Base-by-base conservation (phyloP, 2,888 invertebrate species). In the Erebia palarica region DNA sequence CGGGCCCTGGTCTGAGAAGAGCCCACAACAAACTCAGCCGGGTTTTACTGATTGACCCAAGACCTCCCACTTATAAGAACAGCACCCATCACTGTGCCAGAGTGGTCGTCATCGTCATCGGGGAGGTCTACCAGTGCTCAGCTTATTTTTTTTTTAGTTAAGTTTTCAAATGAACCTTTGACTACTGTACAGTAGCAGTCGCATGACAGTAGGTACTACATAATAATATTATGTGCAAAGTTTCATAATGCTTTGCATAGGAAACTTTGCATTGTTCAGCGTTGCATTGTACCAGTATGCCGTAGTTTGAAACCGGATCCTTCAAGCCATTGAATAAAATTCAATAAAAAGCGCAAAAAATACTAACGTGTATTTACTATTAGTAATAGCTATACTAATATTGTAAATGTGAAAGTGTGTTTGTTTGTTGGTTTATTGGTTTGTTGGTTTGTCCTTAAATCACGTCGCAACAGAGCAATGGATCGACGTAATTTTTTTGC, bases 231-330 rank as follows among this genome's bases (percentile, higher is more conserved):
- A 44, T 44, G 18, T 44, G 61, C 10, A 51, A 51, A 64, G 49
- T 51, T 64, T 64, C 49, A 64, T 51, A 49, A 64, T 49, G 63
- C 42, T 70, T 73, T 73, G 70, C 73, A 71, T 73, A 68, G 60
- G 68, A 70, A 73, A 71, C 71, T 73, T 73, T 59, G 63, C 63
- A 66, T 66, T 71, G 70, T 70, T 71, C 71, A 27, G 60, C 18
- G 59, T 61, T 66, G 61, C 68, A 73, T 67, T 71, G 67, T 71
- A 47, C 67, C 47, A 47, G 11, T 47, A 5, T 36, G 36, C 36
- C 55, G 63, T 36, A 63, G 61, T 49, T 69, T 67, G 66, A 71
- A 71, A 71, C 69, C 69, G 69, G 71, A 69, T 64, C 66, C 59
- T 65, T 64, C 67, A 73, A 55, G 66, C 69, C 59, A 63, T 42